Percentiles rank a stretch among this genome's conserved stretches.
phyloP scores from a whole-genome alignment of 2,888 invertebrate genomes.

The Plebejus argus region DNA sequence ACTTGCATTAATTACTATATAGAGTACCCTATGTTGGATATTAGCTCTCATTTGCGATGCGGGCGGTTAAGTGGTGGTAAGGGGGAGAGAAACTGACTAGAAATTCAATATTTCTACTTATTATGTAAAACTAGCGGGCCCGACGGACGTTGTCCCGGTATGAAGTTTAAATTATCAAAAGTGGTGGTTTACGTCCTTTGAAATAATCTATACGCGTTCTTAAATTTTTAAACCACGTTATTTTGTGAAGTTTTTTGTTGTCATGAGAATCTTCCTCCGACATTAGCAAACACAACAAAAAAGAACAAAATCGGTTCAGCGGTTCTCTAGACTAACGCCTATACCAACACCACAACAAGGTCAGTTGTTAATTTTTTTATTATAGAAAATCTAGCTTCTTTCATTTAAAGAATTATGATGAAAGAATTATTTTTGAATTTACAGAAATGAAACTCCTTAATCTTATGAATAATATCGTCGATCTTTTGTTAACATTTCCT shows the following conservation, averaged over 20 bases:
- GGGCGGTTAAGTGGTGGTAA: conserved; percentile 26
- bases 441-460: neutral
- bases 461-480: neutral
- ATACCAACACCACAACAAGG: too few species aligned
- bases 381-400: neutral
- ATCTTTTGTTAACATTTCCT: neutral
- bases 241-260: neutral
- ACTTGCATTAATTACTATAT: conserved; percentile 30
- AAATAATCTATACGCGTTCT: too few species aligned
- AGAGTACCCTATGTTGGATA: conserved; percentile 23
- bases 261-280: neutral
- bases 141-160: neutral
- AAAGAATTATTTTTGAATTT: neutral
- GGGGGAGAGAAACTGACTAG: neutral
- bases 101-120: neutral
- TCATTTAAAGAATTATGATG: neutral
- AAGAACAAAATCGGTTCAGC: neutral
- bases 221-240: too few species aligned
- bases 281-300: too few species aligned
- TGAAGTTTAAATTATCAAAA: too few species aligned
- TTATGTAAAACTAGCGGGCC: conserved; percentile 2
- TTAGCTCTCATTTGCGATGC: conserved; percentile 30
- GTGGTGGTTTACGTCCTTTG: too few species aligned
- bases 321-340: neutral
- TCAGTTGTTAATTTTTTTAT: too few species aligned